Evolutionary conservation across 2,888 invertebrate genomes (phyloP).

Genomic region (Rhyacophila evoluta): DNA sequence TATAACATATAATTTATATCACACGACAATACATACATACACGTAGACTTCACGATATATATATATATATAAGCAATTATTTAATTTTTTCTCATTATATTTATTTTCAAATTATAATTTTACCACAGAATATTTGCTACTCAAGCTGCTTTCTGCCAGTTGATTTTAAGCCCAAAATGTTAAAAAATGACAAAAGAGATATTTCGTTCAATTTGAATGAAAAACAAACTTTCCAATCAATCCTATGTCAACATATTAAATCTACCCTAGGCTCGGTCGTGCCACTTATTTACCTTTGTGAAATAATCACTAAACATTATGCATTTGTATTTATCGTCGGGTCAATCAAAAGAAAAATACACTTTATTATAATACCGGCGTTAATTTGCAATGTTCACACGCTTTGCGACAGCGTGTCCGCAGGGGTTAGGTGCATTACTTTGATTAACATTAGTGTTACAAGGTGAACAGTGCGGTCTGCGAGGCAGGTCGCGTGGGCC

Average conservation of each 20-base stretch:
- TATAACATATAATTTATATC: background rate
- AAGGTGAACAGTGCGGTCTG: conserved; percentile 40
- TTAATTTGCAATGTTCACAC: background rate
- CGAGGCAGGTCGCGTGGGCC: conserved; percentile 27
- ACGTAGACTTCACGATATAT: too few relatives aligned
- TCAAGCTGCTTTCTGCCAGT: too few relatives aligned
- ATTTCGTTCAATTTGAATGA: too few relatives aligned
- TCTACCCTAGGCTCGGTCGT: background rate
- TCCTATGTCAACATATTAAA: background rate
- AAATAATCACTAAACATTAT: background rate
- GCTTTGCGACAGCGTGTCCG: background rate
- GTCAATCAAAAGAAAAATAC: background rate
- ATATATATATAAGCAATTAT: too few relatives aligned
- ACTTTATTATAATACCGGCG: background rate
- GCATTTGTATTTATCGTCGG: background rate
- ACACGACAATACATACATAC: too few relatives aligned
- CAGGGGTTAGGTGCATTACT: background rate
- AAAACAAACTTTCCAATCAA: too few relatives aligned
- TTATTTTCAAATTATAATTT: too few relatives aligned
- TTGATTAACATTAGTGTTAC: conserved; percentile 32
- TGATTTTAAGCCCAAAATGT: too few relatives aligned
- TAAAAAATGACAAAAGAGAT: too few relatives aligned
- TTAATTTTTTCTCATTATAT: too few relatives aligned
- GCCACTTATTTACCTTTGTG: background rate
- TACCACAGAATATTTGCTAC: too few relatives aligned